phyloP scores from a whole-genome alignment of 64 coral and sea anemone genomes.

The Dendronephthya gigantea region DNA sequence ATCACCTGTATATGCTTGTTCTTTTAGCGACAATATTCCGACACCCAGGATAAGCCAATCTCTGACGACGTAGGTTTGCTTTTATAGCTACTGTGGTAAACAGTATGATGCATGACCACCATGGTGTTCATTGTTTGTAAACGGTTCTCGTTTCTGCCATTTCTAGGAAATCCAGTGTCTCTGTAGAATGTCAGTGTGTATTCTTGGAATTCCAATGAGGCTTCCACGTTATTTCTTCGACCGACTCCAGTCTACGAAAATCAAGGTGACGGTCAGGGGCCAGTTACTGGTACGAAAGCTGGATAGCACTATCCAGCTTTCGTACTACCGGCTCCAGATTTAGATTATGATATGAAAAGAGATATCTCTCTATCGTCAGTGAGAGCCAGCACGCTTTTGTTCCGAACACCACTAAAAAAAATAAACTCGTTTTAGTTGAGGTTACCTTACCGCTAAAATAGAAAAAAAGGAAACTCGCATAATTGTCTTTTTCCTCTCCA shows the following conservation, averaged over 20 bases:
- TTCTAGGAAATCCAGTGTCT: constrained; percentile 79
- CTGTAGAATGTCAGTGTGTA: constrained; percentile 55
- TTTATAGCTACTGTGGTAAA: neutral
- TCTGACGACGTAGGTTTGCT: neutral
- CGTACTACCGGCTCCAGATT: too few relatives aligned
- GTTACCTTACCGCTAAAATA: too few relatives aligned
- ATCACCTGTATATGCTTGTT: neutral
- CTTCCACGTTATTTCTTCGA: constrained; percentile 85
- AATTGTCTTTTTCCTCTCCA: neutral
- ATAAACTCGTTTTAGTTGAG: too few relatives aligned
- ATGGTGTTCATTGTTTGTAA: too few relatives aligned
- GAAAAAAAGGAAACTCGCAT: neutral
- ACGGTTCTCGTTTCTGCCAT: neutral
- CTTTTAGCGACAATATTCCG: neutral
- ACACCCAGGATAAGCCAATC: neutral
- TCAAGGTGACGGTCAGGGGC: constrained; percentile 69
- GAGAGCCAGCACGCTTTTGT: too few relatives aligned
- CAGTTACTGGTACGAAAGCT: too few relatives aligned
- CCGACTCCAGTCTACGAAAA: constrained; percentile 64
- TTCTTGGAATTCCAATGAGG: constrained; percentile 59
- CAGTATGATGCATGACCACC: too few relatives aligned
- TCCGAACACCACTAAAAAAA: too few relatives aligned
- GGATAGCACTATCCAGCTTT: too few relatives aligned
- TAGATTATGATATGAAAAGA: too few relatives aligned
- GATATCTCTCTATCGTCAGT: too few relatives aligned